Evolutionary conservation across 2,797 vertebrate genomes (phyloP), one percentile per base, ranked within the genome.

Genomic region (Hyperoplus lanceolatus): DNA sequence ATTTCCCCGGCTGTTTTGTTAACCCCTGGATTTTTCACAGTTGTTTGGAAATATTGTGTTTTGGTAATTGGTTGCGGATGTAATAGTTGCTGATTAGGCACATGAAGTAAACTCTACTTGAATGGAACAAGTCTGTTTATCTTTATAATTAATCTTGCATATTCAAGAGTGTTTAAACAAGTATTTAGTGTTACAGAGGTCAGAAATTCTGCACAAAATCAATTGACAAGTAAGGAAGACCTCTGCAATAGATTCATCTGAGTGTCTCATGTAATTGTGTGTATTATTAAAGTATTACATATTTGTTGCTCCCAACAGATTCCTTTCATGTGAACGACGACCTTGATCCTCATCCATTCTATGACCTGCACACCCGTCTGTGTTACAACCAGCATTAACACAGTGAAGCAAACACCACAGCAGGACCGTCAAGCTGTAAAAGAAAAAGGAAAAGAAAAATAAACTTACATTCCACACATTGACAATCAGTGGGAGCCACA

Each of bases 21-120:
- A 65, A 70, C 39, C 38, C 49, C 29, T 41, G 57, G 38, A 60
- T 54, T 73, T 75, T 70, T 75, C 42, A 43, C 57, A 58, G 72
- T 45, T 70, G 73, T 82, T 83, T 80, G 50, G 75, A 64, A 75
- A 60, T 53, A 63, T 21, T 49, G 21, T 6, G 36, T 66, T 68
- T 57, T 66, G 48, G 42, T 76, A 76, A 85, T 72, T 61, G 70
- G 48, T 64, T 79, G 75, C 83, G 90, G 85, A 88, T 82, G 82
- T 39, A 42, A 18, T 18, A 56, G 51, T 46, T 48, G 11, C 14
- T 61, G 10, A 43, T n/a, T 7, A 11, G 9, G 10, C 57, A 60
- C 64, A 12, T 50, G 36, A 43, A n/a, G 29, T 29, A 29, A 29
- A 29, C 54, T 50, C 29, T 46, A 15, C 10, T 29, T 36, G 6